Base-by-base conservation (phyloP, 2,888 invertebrate genomes). In the Drosophila multiciliata region DNA sequence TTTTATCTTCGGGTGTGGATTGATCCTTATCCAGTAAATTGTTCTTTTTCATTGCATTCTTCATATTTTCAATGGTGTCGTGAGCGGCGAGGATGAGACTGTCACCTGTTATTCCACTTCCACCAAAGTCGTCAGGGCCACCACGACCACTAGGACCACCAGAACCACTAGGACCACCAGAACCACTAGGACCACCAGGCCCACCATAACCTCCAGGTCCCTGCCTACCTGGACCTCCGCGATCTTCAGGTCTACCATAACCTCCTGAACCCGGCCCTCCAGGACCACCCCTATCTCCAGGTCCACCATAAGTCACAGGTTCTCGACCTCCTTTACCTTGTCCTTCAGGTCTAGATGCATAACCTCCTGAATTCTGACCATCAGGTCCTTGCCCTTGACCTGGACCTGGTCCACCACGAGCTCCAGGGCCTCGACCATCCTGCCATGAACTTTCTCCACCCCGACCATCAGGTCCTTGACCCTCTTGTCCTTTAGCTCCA, bases 31-130 rank as follows among this genome's bases (percentile, higher is more conserved):
- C 66, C 0, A 91, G 75, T 5, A 81, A 40, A 11, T 83, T 76
- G 55, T 91, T 91, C 36, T 84, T 83, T 2, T 77, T 59, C 66
- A 91, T 66, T 12, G 89, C n/a, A 2, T 83, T 76, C 36, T 91
- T 83, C 73, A 92, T 63, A 4, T 76, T 79, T 0, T 74, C 68
- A 40, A 92, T 78, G 32, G 84, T 81, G 3, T 79, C 58, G 15
- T 84, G 81, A 29, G 92, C 90, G 58, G 85, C 83, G 59, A 77
- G 71, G 1, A 92, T 61, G 0, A 92, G 76, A 68, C 91, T 91
- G 45, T 92, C 92, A 17, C 81, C 85, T 3, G 68, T 72, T 40
- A 84, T 32, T 9, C 79, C 40, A 23, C 62, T 66, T n/a, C 45
- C 57, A 26, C 35, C 67, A 50, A 54, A 36, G 0, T 55, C 68